These are phyloP conservation scores for Sphyrna mokarran DNA, from an alignment of 2,113 vertebrate genomes.

Conservation along the genomic window DNA sequence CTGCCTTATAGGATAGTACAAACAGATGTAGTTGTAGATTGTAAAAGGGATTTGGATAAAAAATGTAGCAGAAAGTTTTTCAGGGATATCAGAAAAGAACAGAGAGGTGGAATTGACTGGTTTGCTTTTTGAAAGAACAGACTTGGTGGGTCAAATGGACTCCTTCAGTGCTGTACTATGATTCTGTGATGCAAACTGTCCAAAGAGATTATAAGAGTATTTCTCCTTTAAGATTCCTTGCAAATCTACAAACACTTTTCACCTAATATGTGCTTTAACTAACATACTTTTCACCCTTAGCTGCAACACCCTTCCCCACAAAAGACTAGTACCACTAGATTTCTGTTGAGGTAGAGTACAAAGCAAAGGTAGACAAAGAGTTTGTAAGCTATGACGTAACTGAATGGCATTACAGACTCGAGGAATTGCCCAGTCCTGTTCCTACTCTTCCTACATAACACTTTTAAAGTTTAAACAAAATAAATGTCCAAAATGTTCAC, in stretches of 20 bases:
- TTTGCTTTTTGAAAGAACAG: background rate
- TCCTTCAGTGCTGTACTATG: background rate
- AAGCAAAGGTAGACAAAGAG: background rate
- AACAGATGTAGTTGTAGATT: background rate
- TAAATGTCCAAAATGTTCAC: background rate
- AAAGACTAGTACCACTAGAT: background rate
- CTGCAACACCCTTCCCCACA: background rate
- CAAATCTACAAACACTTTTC: background rate
- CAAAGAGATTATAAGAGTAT: background rate
- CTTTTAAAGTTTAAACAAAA: background rate
- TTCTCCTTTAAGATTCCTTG: background rate
- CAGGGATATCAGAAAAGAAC: background rate
- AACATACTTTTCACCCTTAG: background rate
- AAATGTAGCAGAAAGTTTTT: background rate
- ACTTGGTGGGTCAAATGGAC: background rate
- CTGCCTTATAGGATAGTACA: background rate
- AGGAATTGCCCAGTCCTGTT: background rate
- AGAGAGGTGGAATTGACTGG: background rate
- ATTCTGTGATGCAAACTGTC: background rate
- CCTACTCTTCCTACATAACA: background rate
- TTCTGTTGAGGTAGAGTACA: background rate
- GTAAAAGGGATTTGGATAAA: background rate
- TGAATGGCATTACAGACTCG: background rate
- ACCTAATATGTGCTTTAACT: background rate
- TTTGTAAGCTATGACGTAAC: background rate